These are phyloP conservation scores for Tragopan temminckii DNA, from an alignment of 2,797 vertebrate genomes.

Conservation along the genomic window DNA sequence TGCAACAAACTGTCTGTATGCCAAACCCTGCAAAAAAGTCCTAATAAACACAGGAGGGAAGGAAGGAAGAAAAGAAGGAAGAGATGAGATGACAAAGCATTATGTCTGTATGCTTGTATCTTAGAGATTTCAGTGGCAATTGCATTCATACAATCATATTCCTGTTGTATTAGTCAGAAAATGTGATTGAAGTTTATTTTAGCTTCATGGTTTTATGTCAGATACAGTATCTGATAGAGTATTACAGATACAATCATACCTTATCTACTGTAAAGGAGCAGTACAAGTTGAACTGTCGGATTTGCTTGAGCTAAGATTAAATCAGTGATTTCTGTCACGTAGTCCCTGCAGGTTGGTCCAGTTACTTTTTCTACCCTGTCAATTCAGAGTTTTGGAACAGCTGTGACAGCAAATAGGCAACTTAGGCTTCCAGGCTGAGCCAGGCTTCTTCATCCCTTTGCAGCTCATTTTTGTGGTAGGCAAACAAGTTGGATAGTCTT, in stretches of 20 bases:
- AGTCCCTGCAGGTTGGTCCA: neutral
- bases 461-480: neutral
- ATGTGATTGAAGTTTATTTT: neutral
- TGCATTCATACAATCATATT: neutral
- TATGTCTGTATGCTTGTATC: neutral
- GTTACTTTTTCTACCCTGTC: neutral
- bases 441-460: neutral
- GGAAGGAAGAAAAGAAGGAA: neutral
- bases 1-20: neutral
- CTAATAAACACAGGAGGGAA: neutral
- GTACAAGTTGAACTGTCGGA: neutral
- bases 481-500: neutral
- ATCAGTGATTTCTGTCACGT: neutral
- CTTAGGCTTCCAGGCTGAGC: neutral
- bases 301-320: neutral
- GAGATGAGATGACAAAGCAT: neutral
- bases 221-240: neutral
- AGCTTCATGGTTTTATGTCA: neutral
- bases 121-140: neutral
- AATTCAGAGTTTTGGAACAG: neutral
- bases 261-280: slow-evolving; percentile 18
- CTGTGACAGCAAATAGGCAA: neutral
- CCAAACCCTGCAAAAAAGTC: neutral
- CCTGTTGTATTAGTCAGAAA: neutral
- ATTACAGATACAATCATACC: neutral